A percentile compares a stretch with the other conserved stretches of the same genome.
Evolutionary conservation across 1,140 invertebrate species (phyloP).

Genomic region (Penaeus indicus): DNA sequence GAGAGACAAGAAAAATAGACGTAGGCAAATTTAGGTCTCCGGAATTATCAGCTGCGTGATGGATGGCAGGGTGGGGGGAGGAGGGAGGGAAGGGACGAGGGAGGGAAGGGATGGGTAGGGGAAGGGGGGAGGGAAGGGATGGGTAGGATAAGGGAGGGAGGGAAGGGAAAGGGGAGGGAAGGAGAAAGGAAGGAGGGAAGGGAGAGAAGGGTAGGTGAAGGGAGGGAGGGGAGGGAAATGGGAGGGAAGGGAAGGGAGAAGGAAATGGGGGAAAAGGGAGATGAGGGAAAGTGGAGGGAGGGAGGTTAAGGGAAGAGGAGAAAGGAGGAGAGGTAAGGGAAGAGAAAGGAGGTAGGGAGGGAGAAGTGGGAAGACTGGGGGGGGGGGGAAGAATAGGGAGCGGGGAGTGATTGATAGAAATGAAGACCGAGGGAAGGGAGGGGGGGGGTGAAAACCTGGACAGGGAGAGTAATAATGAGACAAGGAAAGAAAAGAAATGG

Average conservation of each 20-base stretch:
- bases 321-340: not conserved
- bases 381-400: not conserved
- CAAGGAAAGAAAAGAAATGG: no score
- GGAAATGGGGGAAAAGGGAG: conserved; percentile 24
- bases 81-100: not conserved
- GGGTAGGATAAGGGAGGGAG: not conserved
- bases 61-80: not conserved
- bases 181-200: not conserved
- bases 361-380: not conserved
- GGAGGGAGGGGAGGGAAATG: not conserved
- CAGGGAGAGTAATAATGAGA: no score
- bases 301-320: not conserved
- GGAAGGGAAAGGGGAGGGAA: not conserved
- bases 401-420: no score
- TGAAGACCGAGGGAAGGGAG: no score
- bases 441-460: no score
- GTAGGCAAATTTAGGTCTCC: no score
- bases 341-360: not conserved
- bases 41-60: no score
- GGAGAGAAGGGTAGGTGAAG: not conserved
- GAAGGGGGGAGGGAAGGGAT: not conserved
- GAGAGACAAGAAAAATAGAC: no score
- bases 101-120: not conserved
- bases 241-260: conserved; percentile 36
- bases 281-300: conserved; percentile 1